phyloP scores from a whole-genome alignment of 2,113 vertebrate genomes.

The Dasyprocta punctata region DNA sequence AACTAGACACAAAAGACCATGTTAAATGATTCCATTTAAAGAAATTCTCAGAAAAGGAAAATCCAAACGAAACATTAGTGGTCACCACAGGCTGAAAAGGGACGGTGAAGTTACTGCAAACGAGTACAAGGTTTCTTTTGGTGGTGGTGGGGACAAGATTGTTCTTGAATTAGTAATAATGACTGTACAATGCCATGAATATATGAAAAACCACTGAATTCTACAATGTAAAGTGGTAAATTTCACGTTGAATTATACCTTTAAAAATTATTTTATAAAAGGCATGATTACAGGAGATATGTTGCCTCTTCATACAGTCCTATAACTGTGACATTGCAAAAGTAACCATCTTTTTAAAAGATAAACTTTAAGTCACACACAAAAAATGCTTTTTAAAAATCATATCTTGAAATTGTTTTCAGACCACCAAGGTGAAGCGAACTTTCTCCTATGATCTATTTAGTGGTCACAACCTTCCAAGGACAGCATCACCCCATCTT shows the following conservation, averaged over 20 bases:
- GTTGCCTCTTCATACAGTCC: not conserved
- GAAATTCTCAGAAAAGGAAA: conserved; percentile 8
- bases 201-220: not conserved
- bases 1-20: not conserved
- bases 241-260: not conserved
- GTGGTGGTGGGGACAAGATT: not conserved
- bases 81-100: not conserved
- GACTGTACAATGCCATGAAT: not conserved
- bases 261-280: not conserved
- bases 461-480: not conserved
- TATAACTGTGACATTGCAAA: not conserved
- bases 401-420: not conserved
- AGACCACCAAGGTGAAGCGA: not conserved
- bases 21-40: not conserved
- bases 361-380: not conserved
- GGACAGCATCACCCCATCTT: not conserved
- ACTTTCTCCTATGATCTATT: not conserved
- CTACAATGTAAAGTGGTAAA: not conserved
- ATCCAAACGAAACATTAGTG: not conserved
- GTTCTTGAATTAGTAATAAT: not conserved
- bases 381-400: not conserved
- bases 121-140: not conserved
- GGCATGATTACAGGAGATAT: not conserved
- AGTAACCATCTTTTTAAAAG: not conserved
- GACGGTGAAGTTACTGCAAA: not conserved